Evolutionary conservation across 1,140 invertebrate genomes (phyloP), one percentile per base, ranked within the genome.

Genomic region (Cotesia typhae): DNA sequence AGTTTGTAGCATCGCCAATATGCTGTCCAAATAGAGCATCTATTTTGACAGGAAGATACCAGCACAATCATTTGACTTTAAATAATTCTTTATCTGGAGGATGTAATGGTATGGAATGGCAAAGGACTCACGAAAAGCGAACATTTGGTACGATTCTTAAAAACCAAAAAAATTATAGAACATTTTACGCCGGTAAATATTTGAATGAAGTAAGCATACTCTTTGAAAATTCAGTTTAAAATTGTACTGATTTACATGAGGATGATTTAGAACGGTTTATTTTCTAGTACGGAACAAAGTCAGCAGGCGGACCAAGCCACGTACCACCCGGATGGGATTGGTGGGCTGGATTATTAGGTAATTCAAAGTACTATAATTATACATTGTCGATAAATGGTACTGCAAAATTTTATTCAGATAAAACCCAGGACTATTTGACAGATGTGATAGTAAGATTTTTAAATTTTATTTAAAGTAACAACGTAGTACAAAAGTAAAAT

Each of bases 1-100:
- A 94, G 92, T 95, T 92, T 84, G 91, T 91, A 1, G 92, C 92
- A 57, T 92, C 93, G 0, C 95, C 95, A 7, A 90, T 96, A 53
- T 96, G 95, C 82, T 96, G 96, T 81, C 96, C 96, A 12, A 96
- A 95, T 81, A 89, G 96, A 60, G 92, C 95, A 7, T 94, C 94
- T 47, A 91, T 98, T 55, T 86, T 98, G 12, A 95, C 94, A 0
- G 96, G 96, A 37, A 88, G 90, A 72, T 96, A 96, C 84, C 89
- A 92, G 0, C 95, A 97, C 81, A 97, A 96, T 85, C 93, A 95
- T 81, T 79, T 86, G 17, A 93, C 92, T 0, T 79, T 88, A 2
- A 96, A 96, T 82, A 97, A 96, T 87, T 93, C 93, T 0, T 38
- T 93, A 0, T 78, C 77, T 17, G 95, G 95, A 0, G 93, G 93